Base-by-base conservation (phyloP, 2,113 vertebrate species). In the Callopanchax toddi region DNA sequence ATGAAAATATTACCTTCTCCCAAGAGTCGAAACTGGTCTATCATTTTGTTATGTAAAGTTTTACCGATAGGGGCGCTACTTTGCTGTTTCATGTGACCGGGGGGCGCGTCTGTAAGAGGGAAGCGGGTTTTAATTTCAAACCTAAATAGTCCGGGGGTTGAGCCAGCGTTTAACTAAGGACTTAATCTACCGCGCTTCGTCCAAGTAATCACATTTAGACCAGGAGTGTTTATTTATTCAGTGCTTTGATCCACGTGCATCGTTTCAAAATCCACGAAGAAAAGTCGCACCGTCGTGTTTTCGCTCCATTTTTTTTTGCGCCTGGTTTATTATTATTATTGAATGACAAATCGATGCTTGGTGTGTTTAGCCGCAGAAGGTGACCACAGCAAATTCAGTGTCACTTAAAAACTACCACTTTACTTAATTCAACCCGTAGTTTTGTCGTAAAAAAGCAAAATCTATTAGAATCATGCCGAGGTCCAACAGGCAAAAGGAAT, bases 111-210 rank as follows among this genome's bases (percentile, higher is more conserved):
- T n/a, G n/a, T n/a, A n/a, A n/a, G n/a, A n/a, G n/a, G n/a, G n/a
- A 26, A 90, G 92, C 92, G 89, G 90, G 87, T 92, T 93, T 91
- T 89, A 89, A 91, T 93, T 94, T 94, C 93, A 94, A 95, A 95
- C 93, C 91, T 87, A 92, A 94, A 93, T 90, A 93, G 90, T 79
- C 71, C 39, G 72, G 67, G 68, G 61, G 58, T 77, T 51, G 69
- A 71, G 69, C 55, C 64, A 74, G 60, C 45, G 34, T 43, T 21
- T 56, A 49, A 32, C 29, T 64, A 6, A 29, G 25, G 17, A 37
- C 34, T 54, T 13, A 11, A 25, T 56, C n/a, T 51, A 6, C 20
- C 23, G 34, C 56, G 49, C 61, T 72, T 65, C 18, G 10, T 25
- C 4, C 58, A 22, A 6, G 0, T 10, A 37, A 49, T 45, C 43